These are phyloP conservation scores for Brienomyrus brachyistius DNA, from an alignment of 2,113 vertebrate genomes.

Conservation along the genomic window DNA sequence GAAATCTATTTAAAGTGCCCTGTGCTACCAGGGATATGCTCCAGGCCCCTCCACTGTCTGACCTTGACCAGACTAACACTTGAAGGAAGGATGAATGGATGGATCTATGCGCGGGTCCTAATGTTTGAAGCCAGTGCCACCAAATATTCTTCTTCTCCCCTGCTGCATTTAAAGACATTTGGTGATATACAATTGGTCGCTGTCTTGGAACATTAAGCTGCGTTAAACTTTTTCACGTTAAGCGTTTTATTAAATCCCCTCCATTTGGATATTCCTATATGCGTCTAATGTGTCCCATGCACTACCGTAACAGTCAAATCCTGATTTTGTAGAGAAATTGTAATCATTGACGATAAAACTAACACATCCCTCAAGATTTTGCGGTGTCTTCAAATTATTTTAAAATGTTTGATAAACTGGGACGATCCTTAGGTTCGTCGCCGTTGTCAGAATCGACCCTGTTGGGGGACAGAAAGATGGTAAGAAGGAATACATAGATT, in stretches of 20 bases:
- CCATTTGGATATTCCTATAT: background rate
- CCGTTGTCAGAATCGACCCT: background rate
- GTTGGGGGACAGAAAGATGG: background rate
- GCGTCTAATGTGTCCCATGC: background rate
- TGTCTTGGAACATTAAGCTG: background rate
- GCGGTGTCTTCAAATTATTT: conserved; percentile 4
- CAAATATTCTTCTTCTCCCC: background rate
- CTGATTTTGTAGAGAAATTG: background rate
- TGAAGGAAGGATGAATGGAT: background rate
- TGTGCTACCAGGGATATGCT: background rate
- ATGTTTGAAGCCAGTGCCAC: background rate
- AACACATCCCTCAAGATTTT: background rate
- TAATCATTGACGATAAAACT: background rate
- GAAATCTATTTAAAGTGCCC: background rate
- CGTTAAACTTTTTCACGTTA: background rate
- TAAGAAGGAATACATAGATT: background rate
- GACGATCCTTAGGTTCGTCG: background rate
- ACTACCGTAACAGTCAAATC: background rate
- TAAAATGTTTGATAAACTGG: background rate
- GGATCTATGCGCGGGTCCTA: background rate
- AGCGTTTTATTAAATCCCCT: background rate
- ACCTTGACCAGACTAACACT: background rate
- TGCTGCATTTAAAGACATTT: background rate
- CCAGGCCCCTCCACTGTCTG: background rate
- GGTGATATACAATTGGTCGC: background rate